Evolutionary conservation across 2,888 invertebrate genomes (phyloP), one percentile per base, ranked within the genome.

Genomic region (Nymphalis c-album): DNA sequence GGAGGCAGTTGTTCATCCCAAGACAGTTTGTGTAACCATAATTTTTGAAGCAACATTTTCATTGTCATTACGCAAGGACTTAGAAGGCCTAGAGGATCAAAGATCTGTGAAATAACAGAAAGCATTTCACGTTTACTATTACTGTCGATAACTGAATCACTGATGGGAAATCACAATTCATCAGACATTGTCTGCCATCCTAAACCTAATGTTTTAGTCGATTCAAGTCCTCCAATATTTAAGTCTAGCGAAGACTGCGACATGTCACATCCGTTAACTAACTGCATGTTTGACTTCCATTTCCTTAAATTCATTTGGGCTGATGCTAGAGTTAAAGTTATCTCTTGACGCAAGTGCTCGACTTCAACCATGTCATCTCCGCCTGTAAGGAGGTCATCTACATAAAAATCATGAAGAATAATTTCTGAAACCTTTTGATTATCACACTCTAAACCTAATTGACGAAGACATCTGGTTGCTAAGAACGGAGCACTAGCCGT

Each of bases 121-220:
- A 40, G 10, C 40, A 40, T 51, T 51, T 20, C 22, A 22, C 51
- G 51, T 51, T 51, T 51, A 50, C 50, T 50, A 50, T 50, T 50
- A 50, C 50, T 50, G 50, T 50, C 50, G 50, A n/a, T 50, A n/a
- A 50, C 50, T 50, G 16, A 22, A 51, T 51, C 10, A 22, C 16
- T 51, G n/a, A n/a, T 20, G n/a, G 50, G 20, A 50, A 50, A 50
- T 7, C n/a, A 50, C 50, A 50, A 20, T 50, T n/a, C 20, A 50
- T 50, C 50, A 18, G n/a, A 18, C 50, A 18, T 50, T 18, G 18
- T 7, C 18, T n/a, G 18, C 50, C 50, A 50, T n/a, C n/a, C 18
- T 50, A 50, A 50, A 7, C 50, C 50, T 50, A 50, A 50, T 20
- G 50, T 50, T 18, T 50, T 50, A 10, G 50, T 20, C 10, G 10